Base-by-base conservation (phyloP, 2,797 vertebrate genomes). In the Australoheros facetus region DNA sequence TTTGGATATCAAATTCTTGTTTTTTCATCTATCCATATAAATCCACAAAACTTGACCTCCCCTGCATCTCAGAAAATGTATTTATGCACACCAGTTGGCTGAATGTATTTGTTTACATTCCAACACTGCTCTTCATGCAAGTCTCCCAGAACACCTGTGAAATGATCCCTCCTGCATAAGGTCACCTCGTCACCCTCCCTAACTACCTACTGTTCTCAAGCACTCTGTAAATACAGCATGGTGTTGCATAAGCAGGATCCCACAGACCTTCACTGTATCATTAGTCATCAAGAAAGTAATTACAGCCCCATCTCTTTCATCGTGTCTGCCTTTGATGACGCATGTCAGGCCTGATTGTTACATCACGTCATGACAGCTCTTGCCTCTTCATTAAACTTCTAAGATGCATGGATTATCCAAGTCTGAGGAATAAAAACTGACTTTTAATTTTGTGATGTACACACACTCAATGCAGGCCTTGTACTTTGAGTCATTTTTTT, bases 191-290 rank as follows among this genome's bases (percentile, higher is more conserved):
- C 2, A 75, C 26, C 12, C 32, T 5, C 39, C 3, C 37, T 32
- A 16, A 73, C 66, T 70, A 59, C 59, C 82, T 56, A 19, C 34
- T 72, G 81, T 45, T 39, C 56, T 45, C 45, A 16, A 17, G 56
- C 60, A 21, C 11, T 28, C 69, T 55, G 30, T 69, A 77, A 56
- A 71, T 17, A 34, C 5, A 0, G 14, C 39, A 71, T 14, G 0
- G 6, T 2, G 17, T 78, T 77, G 7, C 57, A 79, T 83, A 80
- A 90, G 17, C 17, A 13, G 60, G 51, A 78, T 62, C 45, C 42
- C 3, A 16, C 2, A 3, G 59, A 62, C 58, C 3, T 76, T 71
- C 54, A 17, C 75, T 57, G 70, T 66, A 26, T 76, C 39, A 48
- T 75, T 75, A 48, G 60, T 80, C 69, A 34, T 60, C 73, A 55